Conservation (phyloP, 2,113 vertebrate species). For the Holacanthus passer region DNA sequence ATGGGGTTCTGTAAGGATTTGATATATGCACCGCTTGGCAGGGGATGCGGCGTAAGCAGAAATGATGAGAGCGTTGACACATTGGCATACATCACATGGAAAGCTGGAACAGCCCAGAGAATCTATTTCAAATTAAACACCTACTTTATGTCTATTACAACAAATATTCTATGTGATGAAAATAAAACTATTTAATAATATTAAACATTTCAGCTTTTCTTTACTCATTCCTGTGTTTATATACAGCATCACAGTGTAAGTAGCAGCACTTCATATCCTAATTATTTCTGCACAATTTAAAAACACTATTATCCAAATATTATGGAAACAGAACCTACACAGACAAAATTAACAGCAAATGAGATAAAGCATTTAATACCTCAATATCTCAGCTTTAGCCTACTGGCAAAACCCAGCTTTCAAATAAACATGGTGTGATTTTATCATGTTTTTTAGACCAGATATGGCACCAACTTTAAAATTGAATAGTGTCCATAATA, state of each 20-base stretch:
- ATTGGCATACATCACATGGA: constrained; percentile 70
- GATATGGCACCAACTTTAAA: constrained; percentile 36
- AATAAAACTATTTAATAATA: not conserved
- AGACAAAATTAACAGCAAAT: not conserved
- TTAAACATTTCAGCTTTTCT: not conserved
- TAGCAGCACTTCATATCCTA: not conserved
- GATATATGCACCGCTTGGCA: constrained; percentile 77
- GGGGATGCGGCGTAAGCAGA: constrained; percentile 76
- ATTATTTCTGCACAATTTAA: constrained; percentile 1
- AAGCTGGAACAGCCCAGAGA: constrained; percentile 46
- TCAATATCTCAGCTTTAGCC: constrained; percentile 6
- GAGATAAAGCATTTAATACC: not conserved
- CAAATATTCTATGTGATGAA: constrained; percentile 18
- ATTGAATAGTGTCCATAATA: constrained; percentile 26
- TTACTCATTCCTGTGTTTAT: not conserved
- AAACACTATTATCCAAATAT: not conserved
- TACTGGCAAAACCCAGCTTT: constrained; percentile 4
- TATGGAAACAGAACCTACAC: not conserved
- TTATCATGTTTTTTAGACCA: constrained; percentile 31
- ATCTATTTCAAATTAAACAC: constrained; percentile 70
- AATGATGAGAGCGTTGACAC: constrained; percentile 77
- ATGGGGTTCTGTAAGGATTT: constrained; percentile 73
- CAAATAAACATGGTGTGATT: constrained; percentile 21
- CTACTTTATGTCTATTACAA: constrained; percentile 48
- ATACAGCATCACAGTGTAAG: not conserved